phyloP scores from a whole-genome alignment of 2,888 invertebrate genomes.

The Cephus pulcher region DNA sequence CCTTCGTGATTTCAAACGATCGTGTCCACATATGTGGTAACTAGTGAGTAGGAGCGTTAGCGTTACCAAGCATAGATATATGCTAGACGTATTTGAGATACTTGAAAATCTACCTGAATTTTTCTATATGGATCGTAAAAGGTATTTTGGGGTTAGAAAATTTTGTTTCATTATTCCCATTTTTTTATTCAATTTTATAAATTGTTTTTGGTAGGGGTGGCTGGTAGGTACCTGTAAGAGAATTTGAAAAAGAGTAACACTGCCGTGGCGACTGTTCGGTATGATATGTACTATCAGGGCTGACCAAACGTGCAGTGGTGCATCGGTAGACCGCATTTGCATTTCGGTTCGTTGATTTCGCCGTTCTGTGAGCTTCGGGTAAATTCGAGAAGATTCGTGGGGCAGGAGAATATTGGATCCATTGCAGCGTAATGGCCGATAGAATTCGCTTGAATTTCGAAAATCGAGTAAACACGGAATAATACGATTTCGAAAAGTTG shows the following conservation, averaged over 20 bases:
- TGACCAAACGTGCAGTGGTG: conserved; percentile 51
- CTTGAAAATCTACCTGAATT: background rate
- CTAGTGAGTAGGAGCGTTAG: background rate
- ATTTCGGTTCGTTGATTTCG: conserved; percentile 37
- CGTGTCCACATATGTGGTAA: background rate
- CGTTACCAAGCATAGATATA: background rate
- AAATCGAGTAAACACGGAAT: background rate
- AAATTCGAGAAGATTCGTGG: background rate
- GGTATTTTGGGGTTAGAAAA: background rate
- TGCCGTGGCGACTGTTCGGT: conserved; percentile 38
- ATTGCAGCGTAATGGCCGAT: background rate
- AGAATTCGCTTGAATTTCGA: background rate
- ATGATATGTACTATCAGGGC: conserved; percentile 54
- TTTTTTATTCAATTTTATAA: background rate
- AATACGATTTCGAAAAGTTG: background rate
- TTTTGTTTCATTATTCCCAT: no score
- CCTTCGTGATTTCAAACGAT: background rate
- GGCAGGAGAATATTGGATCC: background rate
- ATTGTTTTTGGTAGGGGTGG: background rate
- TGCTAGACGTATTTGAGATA: background rate
- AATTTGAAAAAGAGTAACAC: background rate
- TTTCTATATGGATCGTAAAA: background rate
- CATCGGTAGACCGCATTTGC: conserved; percentile 49
- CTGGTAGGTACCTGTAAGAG: background rate
- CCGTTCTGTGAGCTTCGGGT: conserved; percentile 1